These are phyloP conservation scores for Drosophila silvestris DNA, from an alignment of 2,888 invertebrate species.

Conservation along the genomic window DNA sequence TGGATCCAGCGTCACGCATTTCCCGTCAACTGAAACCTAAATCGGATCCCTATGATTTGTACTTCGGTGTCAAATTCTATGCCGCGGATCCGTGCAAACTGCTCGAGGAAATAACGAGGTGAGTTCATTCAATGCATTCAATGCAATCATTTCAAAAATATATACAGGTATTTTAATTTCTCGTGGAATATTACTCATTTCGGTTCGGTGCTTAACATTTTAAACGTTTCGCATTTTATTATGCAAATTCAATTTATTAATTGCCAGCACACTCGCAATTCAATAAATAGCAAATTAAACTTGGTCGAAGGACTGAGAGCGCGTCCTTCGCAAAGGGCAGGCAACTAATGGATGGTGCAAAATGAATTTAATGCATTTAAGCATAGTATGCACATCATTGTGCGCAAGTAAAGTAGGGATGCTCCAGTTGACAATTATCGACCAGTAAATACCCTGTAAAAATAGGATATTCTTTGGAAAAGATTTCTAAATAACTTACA, in stretches of 20 bases:
- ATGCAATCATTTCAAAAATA: neutral
- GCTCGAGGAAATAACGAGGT: conserved; percentile 98
- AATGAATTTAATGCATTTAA: conserved; percentile 70
- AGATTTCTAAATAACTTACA: neutral
- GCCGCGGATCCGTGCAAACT: conserved; percentile 98
- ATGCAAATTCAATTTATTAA: conserved; percentile 72
- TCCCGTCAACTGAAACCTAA: conserved; percentile 93
- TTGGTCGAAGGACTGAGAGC: conserved; percentile 16
- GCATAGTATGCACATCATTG: conserved; percentile 47
- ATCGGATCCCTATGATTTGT: conserved; percentile 92
- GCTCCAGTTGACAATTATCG: neutral
- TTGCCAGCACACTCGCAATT: conserved; percentile 58
- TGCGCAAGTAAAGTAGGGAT: conserved; percentile 12
- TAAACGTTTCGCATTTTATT: conserved; percentile 54
- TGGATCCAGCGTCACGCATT: conserved; percentile 95
- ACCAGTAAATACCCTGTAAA: conserved; percentile 3
- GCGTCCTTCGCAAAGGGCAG: conserved; percentile 23
- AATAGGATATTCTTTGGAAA: neutral
- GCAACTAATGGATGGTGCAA: conserved; percentile 73
- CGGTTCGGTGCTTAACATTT: conserved; percentile 12
- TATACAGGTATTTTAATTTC: neutral
- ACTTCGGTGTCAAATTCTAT: conserved; percentile 99
- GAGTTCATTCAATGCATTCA: conserved; percentile 55
- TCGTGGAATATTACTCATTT: neutral
- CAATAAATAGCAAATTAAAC: conserved; percentile 71